Evolutionary conservation across 2,888 invertebrate species (phyloP).

Genomic region (Epinotia ramella): DNA sequence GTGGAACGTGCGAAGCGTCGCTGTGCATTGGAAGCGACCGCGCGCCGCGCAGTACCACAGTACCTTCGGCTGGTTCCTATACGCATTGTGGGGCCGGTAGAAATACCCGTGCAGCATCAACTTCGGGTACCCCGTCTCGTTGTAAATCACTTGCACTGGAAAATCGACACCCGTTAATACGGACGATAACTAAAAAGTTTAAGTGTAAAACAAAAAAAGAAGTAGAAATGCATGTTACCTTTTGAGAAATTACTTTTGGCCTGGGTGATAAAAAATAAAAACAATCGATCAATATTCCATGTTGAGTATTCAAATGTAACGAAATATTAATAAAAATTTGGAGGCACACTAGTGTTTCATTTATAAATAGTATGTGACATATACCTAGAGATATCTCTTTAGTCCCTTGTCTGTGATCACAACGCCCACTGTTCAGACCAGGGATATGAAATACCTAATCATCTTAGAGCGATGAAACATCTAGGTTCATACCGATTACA

Average conservation of each 20-base stretch:
- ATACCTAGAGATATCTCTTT: constrained; percentile 4
- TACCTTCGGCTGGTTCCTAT: constrained; percentile 73
- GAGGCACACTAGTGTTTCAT: not conserved
- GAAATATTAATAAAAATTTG: not conserved
- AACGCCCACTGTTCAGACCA: not conserved
- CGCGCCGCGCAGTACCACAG: constrained; percentile 79
- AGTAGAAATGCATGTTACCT: constrained; percentile 24
- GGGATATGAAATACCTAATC: constrained; percentile 3
- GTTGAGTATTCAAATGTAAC: constrained; percentile 2
- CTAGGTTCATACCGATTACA: not conserved
- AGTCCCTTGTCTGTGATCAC: constrained; percentile 10
- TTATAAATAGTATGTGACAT: not conserved
- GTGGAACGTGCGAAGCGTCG: constrained; percentile 70
- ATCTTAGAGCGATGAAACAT: not conserved
- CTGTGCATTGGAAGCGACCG: constrained; percentile 68
- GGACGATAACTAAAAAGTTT: constrained; percentile 12
- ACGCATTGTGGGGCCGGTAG: constrained; percentile 78
- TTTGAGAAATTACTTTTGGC: not conserved
- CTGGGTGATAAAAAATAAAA: not conserved
- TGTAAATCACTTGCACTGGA: constrained; percentile 73
- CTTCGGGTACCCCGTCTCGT: constrained; percentile 75
- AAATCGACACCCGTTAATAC: constrained; percentile 51
- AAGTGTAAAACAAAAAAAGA: not conserved
- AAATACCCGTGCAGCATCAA: constrained; percentile 69
- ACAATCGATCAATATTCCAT: not conserved